Percentiles rank a stretch among this genome's conserved stretches.
Evolutionary conservation across 2,888 invertebrate species (phyloP).

Genomic region (Lasioglossum pauxillum): DNA sequence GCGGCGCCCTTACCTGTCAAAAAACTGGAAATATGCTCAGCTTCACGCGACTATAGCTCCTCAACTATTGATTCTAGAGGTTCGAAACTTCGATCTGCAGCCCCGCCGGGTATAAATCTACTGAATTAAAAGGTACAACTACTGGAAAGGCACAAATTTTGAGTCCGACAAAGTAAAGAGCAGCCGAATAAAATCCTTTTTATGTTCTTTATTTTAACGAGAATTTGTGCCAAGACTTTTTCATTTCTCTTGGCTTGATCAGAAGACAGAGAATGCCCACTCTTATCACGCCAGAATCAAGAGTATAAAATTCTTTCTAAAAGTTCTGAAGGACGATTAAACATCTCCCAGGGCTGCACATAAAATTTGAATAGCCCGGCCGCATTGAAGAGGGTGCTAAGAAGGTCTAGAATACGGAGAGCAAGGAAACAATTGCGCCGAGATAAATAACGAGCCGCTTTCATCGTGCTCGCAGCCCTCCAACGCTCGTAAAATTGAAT

Average conservation of each 20-base stretch:
- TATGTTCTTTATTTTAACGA: neutral
- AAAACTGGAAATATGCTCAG: too few relatives aligned
- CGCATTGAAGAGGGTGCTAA: neutral
- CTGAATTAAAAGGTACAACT: too few relatives aligned
- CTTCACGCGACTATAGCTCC: too few relatives aligned
- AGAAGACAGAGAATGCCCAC: neutral
- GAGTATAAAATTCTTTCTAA: neutral
- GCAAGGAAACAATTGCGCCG: slow-evolving; percentile 46
- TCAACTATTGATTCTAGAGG: too few relatives aligned
- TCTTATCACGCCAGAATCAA: neutral
- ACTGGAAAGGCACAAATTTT: too few relatives aligned
- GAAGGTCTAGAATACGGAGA: neutral
- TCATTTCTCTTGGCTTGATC: too few relatives aligned
- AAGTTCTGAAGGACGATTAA: neutral
- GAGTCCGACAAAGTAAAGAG: too few relatives aligned
- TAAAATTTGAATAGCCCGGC: neutral
- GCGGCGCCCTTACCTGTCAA: too few relatives aligned
- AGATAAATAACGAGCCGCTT: slow-evolving; percentile 41
- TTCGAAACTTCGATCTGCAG: too few relatives aligned
- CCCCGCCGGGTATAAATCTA: too few relatives aligned
- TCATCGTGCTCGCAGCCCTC: slow-evolving; percentile 30
- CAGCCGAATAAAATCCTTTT: neutral
- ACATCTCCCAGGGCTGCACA: neutral
- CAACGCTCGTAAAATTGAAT: slow-evolving; percentile 61
- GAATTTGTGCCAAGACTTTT: neutral